Evolutionary conservation across 1,140 invertebrate species (phyloP).

Genomic region (Drosophila athabasca): DNA sequence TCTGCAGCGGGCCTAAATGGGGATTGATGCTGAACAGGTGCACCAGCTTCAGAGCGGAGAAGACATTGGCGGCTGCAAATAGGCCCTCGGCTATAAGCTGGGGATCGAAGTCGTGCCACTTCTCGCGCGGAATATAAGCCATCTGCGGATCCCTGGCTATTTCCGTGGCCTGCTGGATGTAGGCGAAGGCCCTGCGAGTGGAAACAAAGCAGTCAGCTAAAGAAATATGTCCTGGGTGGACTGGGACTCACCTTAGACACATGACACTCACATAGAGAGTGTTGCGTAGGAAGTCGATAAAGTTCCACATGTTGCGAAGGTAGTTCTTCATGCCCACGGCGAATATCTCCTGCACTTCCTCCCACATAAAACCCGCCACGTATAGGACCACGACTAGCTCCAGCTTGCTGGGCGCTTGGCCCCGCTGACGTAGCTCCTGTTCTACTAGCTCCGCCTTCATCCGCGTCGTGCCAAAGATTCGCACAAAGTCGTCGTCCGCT

Average conservation of each 20-base stretch:
- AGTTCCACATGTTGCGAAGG: conserved; percentile 97
- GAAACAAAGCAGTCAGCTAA: neutral
- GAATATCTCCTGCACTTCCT: conserved; percentile 95
- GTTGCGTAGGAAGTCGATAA: conserved; percentile 96
- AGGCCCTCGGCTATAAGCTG: conserved; percentile 97
- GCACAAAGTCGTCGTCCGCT: conserved; percentile 90
- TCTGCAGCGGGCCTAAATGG: conserved; percentile 93
- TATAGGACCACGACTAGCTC: conserved; percentile 91
- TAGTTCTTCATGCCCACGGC: conserved; percentile 92
- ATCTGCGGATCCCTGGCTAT: conserved; percentile 87
- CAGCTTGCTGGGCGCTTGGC: conserved; percentile 90
- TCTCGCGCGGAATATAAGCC: conserved; percentile 90
- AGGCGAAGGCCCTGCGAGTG: conserved; percentile 87
- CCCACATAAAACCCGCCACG: conserved; percentile 94
- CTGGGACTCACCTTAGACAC: conserved; percentile 86
- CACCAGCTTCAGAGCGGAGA: conserved; percentile 92
- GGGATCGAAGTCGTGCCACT: conserved; percentile 97
- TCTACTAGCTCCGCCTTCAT: conserved; percentile 87
- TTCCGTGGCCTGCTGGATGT: conserved; percentile 89
- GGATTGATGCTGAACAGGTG: conserved; percentile 96
- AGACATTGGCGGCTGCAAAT: conserved; percentile 97
- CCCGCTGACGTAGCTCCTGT: conserved; percentile 88
- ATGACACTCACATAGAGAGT: conserved; percentile 92
- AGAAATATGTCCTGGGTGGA: too few species aligned
- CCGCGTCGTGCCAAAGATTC: conserved; percentile 88